phyloP scores from a whole-genome alignment of 2,888 invertebrate genomes.

The Acrobasis consociella region DNA sequence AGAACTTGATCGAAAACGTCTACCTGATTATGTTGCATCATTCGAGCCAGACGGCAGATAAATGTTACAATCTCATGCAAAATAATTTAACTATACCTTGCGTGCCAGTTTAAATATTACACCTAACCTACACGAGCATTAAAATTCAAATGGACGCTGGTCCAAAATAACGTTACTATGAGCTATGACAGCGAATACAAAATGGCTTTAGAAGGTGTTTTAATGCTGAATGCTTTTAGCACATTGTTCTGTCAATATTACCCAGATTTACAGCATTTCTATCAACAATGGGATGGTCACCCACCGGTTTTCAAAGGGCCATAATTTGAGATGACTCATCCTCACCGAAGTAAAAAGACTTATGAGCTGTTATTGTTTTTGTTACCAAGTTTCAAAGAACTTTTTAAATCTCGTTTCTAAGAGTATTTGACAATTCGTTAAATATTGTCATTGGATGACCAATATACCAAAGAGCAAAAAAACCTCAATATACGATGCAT shows the following conservation, averaged over 20 bases:
- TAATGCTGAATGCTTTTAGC: slow-evolving; percentile 14
- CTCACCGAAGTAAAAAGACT: slow-evolving; percentile 19
- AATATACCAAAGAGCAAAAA: too few species aligned
- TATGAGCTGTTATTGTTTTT: slow-evolving; percentile 25
- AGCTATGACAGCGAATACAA: background rate
- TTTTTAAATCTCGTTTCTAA: background rate
- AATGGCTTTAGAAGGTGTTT: background rate
- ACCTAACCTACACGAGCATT: background rate
- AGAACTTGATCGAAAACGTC: background rate
- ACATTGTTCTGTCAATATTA: slow-evolving; percentile 18
- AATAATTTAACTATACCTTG: background rate
- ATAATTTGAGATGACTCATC: slow-evolving; percentile 29
- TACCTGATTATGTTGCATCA: slow-evolving; percentile 4
- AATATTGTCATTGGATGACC: slow-evolving; percentile 39
- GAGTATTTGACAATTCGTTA: background rate
- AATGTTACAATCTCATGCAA: background rate
- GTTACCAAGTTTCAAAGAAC: slow-evolving; percentile 26
- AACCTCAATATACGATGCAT: too few species aligned
- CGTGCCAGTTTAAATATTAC: background rate
- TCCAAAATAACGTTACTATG: background rate
- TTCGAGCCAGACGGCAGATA: background rate
- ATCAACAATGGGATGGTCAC: slow-evolving; percentile 27
- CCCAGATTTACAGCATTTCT: slow-evolving; percentile 25
- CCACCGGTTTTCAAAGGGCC: slow-evolving; percentile 20
- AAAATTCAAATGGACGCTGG: background rate